These are phyloP conservation scores for Casuarius casuarius DNA, from an alignment of 2,113 vertebrate species.

Conservation along the genomic window DNA sequence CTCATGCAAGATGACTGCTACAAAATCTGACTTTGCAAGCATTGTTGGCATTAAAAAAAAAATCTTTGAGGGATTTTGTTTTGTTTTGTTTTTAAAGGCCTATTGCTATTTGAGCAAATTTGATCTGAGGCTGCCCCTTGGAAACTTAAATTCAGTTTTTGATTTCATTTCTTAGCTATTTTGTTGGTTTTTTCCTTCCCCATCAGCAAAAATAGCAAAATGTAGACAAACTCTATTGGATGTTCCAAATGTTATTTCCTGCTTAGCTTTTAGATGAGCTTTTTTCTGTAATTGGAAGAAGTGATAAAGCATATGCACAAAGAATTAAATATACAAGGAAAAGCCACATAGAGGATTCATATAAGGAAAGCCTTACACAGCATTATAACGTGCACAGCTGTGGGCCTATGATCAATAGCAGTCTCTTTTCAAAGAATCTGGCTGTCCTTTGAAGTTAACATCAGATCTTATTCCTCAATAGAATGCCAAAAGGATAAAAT, in stretches of 20 bases:
- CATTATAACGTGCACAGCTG: not conserved
- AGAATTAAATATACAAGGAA: not conserved
- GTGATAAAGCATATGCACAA: not conserved
- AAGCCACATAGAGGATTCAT: not conserved
- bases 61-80: not conserved
- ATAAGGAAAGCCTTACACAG: not conserved
- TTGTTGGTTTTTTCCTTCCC: not conserved
- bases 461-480: constrained; percentile 13
- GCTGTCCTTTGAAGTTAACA: constrained; percentile 45
- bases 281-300: not conserved
- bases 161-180: not conserved
- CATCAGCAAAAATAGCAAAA: not conserved
- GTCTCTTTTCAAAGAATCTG: constrained; percentile 43
- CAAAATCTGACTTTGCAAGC: not conserved
- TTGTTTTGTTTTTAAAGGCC: not conserved
- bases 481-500: constrained; percentile 6
- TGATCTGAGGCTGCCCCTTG: not conserved
- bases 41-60: not conserved
- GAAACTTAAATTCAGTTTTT: not conserved
- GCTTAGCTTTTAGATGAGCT: not conserved
- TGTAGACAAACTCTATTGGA: not conserved
- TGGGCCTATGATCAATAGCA: constrained; percentile 34
- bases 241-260: not conserved
- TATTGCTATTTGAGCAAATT: not conserved
- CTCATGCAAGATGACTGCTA: not conserved